Evolutionary conservation across 2,888 invertebrate genomes (phyloP), one percentile per base, ranked within the genome.

Genomic region (Elysia crispata): DNA sequence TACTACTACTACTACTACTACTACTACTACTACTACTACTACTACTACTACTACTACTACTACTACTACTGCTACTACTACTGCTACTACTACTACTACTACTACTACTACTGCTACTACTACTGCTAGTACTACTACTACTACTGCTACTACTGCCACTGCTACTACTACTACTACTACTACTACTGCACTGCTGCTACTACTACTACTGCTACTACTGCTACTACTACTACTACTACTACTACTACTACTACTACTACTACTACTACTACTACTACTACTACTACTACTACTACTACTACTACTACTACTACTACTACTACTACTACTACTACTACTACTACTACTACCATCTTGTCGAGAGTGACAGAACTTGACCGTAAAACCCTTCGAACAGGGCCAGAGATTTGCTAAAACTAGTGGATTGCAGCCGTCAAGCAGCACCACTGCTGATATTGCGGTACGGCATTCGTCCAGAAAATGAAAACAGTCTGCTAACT

Each of bases 201-300:
- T 69, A 69, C 69, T 69, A 69, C 28, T 69, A 69, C 69, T 69
- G 31, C 69, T 69, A 69, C 69, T 69, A 69, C 28, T 69, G 13
- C 69, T 69, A 69, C 69, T 28, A 69, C 69, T 28, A 69, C 69
- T 69, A 69, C 69, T 69, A 28, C 69, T 69, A 28, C 69, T 69
- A 69, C 69, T 69, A 69, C 69, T 69, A 69, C 69, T 69, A 69
- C 69, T 69, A 69, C 69, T 69, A 69, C 69, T 69, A 69, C 69
- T 69, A 69, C 28, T 69, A 69, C 28, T 69, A 28, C 69, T 69
- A 69, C 69, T 69, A 69, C 69, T 69, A 28, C 31, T 69, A 28
- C 69, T 69, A 28, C 69, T 69, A 28, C 69, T 69, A 69, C 69
- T 69, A 28, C 69, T 28, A 28, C 69, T 69, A 28, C 69, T 69